Evolutionary conservation across 2,888 invertebrate species (phyloP).

Genomic region (Calephelis perditalis): DNA sequence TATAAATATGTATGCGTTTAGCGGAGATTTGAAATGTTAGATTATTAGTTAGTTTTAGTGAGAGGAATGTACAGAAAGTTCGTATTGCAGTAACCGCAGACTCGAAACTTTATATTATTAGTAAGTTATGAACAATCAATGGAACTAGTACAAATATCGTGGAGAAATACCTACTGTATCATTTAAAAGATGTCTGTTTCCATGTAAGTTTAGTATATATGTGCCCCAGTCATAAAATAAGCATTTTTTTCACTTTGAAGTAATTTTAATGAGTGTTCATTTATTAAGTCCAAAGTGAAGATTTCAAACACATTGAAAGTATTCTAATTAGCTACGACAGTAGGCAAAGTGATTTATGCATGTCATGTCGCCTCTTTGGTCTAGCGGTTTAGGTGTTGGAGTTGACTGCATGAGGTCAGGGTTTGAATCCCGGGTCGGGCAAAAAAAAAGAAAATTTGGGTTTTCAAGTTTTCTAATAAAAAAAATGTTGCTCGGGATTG

Average conservation of each 20-base stretch:
- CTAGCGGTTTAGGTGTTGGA: too few species aligned
- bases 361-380: too few species aligned
- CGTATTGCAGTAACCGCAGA: not conserved
- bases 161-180: not conserved
- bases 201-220: not conserved
- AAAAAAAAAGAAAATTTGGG: too few species aligned
- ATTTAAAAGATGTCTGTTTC: not conserved
- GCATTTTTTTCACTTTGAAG: not conserved
- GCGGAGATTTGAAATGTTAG: not conserved
- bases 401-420: too few species aligned
- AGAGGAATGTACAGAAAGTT: not conserved
- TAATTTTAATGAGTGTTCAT: not conserved
- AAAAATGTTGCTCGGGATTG: too few species aligned
- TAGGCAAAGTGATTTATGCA: too few species aligned
- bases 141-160: not conserved
- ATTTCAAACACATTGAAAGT: slow-evolving; percentile 13
- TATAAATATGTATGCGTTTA: not conserved
- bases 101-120: not conserved
- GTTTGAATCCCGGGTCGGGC: too few species aligned
- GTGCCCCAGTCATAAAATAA: not conserved
- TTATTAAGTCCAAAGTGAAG: too few species aligned
- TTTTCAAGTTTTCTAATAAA: too few species aligned
- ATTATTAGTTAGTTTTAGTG: not conserved
- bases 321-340: slow-evolving; percentile 13
- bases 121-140: not conserved